phyloP scores from a whole-genome alignment of 2,797 vertebrate species.

The Peromyscus aztecus region DNA sequence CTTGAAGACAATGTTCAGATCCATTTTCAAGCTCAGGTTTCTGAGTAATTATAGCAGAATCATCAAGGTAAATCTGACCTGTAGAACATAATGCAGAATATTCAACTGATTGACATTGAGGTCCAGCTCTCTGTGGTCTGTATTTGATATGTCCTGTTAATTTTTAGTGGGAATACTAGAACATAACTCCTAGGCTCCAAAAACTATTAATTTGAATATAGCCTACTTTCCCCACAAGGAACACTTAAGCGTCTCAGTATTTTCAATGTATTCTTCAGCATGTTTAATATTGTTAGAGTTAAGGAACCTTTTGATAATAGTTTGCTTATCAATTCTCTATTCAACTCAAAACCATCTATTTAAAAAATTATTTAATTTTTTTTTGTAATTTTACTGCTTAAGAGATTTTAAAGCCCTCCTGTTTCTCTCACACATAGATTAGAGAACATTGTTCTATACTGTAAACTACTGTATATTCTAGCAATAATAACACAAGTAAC shows the following conservation, averaged over 20 bases:
- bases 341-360: neutral
- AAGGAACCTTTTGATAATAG: neutral
- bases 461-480: neutral
- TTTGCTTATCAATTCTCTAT: neutral
- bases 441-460: neutral
- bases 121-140: neutral
- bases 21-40: neutral
- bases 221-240: neutral
- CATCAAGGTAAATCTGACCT: neutral
- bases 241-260: slow-evolving; percentile 24
- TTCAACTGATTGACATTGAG: neutral
- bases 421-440: neutral
- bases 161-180: neutral
- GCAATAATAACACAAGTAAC: neutral
- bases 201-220: neutral
- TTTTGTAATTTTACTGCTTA: slow-evolving; percentile 28
- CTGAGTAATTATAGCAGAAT: neutral
- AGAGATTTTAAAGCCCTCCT: neutral
- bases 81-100: neutral
- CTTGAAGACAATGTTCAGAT: neutral
- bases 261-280: neutral
- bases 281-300: neutral
- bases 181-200: neutral
- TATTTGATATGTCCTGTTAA: neutral
- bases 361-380: neutral